Evolutionary conservation across 2,888 invertebrate species (phyloP).

Genomic region (Entomobrya proxima): DNA sequence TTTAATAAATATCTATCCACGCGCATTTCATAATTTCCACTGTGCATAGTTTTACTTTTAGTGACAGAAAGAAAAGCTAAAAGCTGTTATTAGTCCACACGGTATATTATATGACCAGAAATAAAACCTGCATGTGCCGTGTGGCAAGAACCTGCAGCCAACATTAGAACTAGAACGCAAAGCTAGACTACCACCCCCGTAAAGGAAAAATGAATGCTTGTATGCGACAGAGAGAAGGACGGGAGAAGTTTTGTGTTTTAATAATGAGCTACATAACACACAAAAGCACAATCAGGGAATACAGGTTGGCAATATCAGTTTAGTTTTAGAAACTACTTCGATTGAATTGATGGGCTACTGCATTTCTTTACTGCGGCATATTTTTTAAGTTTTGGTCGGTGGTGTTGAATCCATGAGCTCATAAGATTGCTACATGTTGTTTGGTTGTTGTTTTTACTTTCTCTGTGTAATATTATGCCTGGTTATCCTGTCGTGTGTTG

Average conservation of each 20-base stretch:
- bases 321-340: conserved; percentile 2
- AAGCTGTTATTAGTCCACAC: conserved; percentile 17
- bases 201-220: conserved; percentile 26
- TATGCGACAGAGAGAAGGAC: background rate
- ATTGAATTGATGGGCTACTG: conserved; percentile 16
- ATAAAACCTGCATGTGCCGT: background rate
- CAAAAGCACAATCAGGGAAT: conserved; percentile 29
- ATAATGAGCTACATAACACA: conserved; percentile 18
- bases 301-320: conserved; percentile 33
- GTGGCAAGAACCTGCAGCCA: no score
- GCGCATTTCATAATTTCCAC: conserved; percentile 39
- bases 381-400: background rate
- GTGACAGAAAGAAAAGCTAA: conserved; percentile 25
- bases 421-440: background rate
- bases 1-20: conserved; percentile 41
- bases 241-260: conserved; percentile 33
- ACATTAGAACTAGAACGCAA: conserved; percentile 1
- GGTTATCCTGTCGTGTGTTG: background rate
- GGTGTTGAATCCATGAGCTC: background rate
- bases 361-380: background rate
- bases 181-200: background rate
- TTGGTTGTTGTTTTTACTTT: conserved; percentile 30
- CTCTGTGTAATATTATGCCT: background rate
- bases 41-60: conserved; percentile 35
- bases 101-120: conserved; percentile 1